Evolutionary conservation across 2,888 invertebrate species (phyloP).

Genomic region (Campopleginae sp.): DNA sequence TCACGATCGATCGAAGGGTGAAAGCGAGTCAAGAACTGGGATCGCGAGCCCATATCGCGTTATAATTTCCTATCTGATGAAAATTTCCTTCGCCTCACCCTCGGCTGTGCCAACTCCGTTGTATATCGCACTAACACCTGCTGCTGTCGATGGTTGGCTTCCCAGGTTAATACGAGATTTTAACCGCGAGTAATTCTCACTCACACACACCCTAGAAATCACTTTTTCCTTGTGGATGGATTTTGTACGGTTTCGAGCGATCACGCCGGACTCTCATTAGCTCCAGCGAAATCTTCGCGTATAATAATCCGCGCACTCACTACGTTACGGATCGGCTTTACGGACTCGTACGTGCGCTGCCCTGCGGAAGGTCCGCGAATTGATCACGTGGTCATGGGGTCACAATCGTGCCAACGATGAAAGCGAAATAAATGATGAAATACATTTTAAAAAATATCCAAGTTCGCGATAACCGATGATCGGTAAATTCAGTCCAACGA

Average conservation of each 20-base stretch:
- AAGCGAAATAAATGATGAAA: constrained; percentile 7
- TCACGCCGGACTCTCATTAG: constrained; percentile 63
- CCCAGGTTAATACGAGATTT: constrained; percentile 31
- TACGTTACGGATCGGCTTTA: constrained; percentile 22
- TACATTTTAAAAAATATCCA: neutral
- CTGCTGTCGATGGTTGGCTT: constrained; percentile 34
- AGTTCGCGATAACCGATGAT: constrained; percentile 44
- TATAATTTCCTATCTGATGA: constrained; percentile 62
- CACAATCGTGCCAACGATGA: constrained; percentile 60
- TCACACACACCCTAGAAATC: neutral
- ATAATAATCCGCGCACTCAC: constrained; percentile 51
- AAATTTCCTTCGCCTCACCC: constrained; percentile 24
- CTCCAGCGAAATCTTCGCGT: constrained; percentile 50
- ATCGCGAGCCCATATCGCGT: constrained; percentile 41
- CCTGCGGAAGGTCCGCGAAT: constrained; percentile 3
- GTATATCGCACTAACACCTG: constrained; percentile 41
- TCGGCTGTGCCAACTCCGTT: constrained; percentile 17
- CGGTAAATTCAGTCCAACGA: constrained; percentile 43
- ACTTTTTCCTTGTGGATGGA: constrained; percentile 25
- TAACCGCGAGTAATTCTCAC: constrained; percentile 15
- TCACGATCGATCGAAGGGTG: constrained; percentile 75
- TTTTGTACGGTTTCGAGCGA: constrained; percentile 59
- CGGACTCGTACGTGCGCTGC: constrained; percentile 32
- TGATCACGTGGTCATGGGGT: constrained; percentile 53
- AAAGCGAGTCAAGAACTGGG: constrained; percentile 53